Evolutionary conservation across 2,113 vertebrate species (phyloP).

Genomic region (Aspiorhynchus laticeps): DNA sequence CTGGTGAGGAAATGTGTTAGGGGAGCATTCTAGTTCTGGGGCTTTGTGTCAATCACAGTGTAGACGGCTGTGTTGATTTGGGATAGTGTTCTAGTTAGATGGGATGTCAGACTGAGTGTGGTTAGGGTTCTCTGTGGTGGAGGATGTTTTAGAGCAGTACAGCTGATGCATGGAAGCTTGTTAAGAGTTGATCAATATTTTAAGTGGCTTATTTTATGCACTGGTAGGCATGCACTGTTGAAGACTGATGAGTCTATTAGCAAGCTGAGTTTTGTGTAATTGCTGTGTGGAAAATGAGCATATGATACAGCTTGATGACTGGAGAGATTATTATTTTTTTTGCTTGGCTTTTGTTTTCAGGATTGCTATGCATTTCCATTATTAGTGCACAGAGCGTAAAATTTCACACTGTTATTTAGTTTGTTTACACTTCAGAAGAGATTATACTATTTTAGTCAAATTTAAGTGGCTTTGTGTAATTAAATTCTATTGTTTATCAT

Average conservation of each 20-base stretch:
- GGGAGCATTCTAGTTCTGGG: not conserved
- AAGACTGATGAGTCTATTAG: conserved; percentile 58
- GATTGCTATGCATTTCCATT: not conserved
- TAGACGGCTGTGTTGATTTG: not conserved
- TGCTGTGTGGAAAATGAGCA: conserved; percentile 26
- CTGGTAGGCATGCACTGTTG: conserved; percentile 32
- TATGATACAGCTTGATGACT: conserved; percentile 15
- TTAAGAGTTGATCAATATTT: conserved; percentile 63
- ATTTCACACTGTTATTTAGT: not conserved
- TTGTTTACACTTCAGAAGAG: conserved; percentile 10
- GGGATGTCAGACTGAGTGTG: not conserved
- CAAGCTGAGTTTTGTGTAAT: conserved; percentile 53
- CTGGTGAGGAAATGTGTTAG: not conserved
- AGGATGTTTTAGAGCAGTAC: not conserved
- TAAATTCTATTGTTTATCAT: not conserved
- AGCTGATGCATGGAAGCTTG: conserved; percentile 55
- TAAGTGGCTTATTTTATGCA: conserved; percentile 58
- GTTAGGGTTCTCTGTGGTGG: not conserved
- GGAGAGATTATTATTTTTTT: not conserved
- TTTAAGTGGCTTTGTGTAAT: not conserved
- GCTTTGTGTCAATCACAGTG: not conserved
- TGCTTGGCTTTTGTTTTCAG: not conserved
- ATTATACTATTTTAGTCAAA: not conserved
- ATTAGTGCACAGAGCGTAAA: not conserved
- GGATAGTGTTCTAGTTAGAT: not conserved